phyloP scores from a whole-genome alignment of 2,888 invertebrate species.

The Pherbina coryleti region DNA sequence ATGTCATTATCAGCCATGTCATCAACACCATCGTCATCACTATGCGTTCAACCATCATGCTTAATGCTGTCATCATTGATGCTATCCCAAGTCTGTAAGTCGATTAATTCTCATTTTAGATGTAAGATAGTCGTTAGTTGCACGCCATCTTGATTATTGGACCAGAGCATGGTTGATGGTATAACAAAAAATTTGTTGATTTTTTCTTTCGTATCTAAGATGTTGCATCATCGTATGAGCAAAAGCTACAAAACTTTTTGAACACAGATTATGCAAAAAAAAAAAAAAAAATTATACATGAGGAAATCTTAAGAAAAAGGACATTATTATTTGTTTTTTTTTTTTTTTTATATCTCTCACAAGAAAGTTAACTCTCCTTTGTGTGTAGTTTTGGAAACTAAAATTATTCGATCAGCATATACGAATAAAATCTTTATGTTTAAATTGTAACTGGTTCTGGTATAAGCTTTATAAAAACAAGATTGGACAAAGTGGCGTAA shows the following conservation, averaged over 20 bases:
- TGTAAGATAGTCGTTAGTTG: constrained; percentile 8
- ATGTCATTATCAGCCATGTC: constrained; percentile 26
- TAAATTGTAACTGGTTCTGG: too few species aligned
- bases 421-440: too few species aligned
- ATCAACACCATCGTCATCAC: constrained; percentile 9
- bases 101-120: constrained; percentile 32
- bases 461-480: too few species aligned
- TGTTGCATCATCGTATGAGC: not conserved
- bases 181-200: not conserved
- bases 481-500: too few species aligned
- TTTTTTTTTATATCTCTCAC: too few species aligned
- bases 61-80: constrained; percentile 18
- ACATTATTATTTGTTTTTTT: too few species aligned
- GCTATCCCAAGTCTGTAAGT: not conserved
- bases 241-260: not conserved
- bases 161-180: not conserved
- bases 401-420: too few species aligned
- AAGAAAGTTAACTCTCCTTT: too few species aligned
- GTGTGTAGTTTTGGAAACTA: too few species aligned
- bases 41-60: not conserved
- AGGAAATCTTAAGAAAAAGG: too few species aligned
- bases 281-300: too few species aligned
- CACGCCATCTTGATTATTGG: not conserved
- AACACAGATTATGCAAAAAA: not conserved
- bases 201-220: not conserved